Evolutionary conservation across 53 echinoderm and acorn worm species (phyloP), one percentile per base, ranked within the genome.

Genomic region (Mesocentrotus franciscanus): DNA sequence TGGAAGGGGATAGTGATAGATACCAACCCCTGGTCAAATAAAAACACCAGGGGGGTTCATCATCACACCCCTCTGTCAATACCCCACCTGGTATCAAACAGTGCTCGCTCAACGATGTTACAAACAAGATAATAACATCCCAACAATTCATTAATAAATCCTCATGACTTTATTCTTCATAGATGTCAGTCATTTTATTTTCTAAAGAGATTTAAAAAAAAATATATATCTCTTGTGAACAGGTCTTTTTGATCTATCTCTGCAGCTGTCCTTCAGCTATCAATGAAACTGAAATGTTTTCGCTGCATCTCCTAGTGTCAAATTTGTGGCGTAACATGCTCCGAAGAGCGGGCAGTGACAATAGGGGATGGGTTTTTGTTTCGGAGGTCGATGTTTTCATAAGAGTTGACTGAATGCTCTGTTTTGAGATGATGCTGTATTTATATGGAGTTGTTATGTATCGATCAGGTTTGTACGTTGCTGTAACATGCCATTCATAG

Each of bases 331-430:
- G 42, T 81, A 8, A 27, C 5, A 39, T 81, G 42, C 18, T 8
- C 18, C 22, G 42, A 7, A 8, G 81, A 81, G 81, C 36, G 36
- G 81, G 36, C 33, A 17, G 36, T 12, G 81, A 81, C 81, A 81
- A 81, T 39, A 9, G 42, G 81, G 81, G 81, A 81, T 17, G 81
- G 81, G 81, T 81, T 79, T 64, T 81, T 81, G 81, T 36, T 81
- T 39, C 8, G 81, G 81, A 42, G 42, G 39, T 81, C 6, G 42
- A 42, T 81, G 81, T 81, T 39, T 81, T 81, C 42, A 81, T 81
- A 6, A 42, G 33, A 36, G 81, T 81, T 1, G 42, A 39, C 20
- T 81, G 18, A 42, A 42, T 42, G 22, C 18, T 36, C 81, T 81
- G 81, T 36, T 36, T 39, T 81, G 36, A 39, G 42, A 42, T 81